A percentile compares a stretch with the other conserved stretches of the same genome.
These are phyloP conservation scores for Ctenopoma multispine DNA, from an alignment of 2,797 vertebrate genomes.

Conservation along the genomic window DNA sequence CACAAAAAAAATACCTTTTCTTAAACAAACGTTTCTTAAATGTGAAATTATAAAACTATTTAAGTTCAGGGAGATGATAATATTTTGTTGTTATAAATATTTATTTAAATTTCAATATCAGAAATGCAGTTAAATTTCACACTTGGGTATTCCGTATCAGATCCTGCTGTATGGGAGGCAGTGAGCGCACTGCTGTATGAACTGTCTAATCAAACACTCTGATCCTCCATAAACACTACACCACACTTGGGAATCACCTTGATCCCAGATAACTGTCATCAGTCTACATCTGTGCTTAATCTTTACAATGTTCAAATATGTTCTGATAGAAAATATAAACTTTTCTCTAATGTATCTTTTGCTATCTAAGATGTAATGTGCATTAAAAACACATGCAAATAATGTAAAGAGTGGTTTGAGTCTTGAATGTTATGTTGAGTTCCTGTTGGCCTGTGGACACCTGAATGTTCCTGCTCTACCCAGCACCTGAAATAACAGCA, in stretches of 20 bases:
- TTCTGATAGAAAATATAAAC: conserved; percentile 79
- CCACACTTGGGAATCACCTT: conserved; percentile 26
- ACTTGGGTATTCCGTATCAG: not conserved
- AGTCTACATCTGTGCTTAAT: conserved; percentile 56
- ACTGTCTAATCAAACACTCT: conserved; percentile 19
- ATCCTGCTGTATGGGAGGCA: conserved; percentile 34
- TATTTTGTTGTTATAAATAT: not conserved
- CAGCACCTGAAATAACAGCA: conserved; percentile 64
- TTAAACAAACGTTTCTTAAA: too few relatives aligned
- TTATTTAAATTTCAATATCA: not conserved
- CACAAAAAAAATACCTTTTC: too few relatives aligned
- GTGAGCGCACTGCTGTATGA: conserved; percentile 28
- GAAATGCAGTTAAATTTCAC: not conserved
- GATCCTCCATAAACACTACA: conserved; percentile 7
- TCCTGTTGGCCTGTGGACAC: conserved; percentile 47
- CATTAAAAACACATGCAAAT: conserved; percentile 38
- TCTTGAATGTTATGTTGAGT: conserved; percentile 33
- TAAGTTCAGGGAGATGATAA: not conserved
- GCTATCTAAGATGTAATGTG: not conserved
- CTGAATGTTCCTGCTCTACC: conserved; percentile 54
- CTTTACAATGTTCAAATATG: conserved; percentile 71
- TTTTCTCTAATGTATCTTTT: conserved; percentile 38
- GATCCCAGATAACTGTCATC: conserved; percentile 23
- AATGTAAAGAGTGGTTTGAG: conserved; percentile 18
- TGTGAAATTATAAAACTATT: too few relatives aligned